Percentiles rank a stretch among this genome's conserved stretches.
phyloP scores from a whole-genome alignment of 2,797 vertebrate genomes.

The Myotis findleyi region DNA sequence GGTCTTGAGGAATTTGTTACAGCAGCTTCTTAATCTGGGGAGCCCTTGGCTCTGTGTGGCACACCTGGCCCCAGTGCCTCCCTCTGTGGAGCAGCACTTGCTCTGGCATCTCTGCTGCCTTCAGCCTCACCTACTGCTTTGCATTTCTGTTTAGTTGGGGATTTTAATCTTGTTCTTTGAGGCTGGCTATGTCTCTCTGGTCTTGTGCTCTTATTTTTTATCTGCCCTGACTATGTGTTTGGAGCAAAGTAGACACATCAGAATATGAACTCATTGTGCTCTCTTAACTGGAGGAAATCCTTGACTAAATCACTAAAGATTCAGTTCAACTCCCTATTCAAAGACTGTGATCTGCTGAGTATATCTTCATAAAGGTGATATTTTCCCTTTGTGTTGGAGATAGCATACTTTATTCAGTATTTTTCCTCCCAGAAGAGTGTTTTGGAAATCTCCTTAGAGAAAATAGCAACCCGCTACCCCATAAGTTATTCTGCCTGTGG shows the following conservation, averaged over 20 bases:
- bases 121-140: not conserved
- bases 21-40: not conserved
- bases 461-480: not conserved
- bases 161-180: constrained; percentile 58
- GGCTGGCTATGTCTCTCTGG: not conserved
- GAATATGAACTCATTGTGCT: not conserved
- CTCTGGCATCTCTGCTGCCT: not conserved
- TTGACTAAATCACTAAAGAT: constrained; percentile 10
- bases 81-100: not conserved
- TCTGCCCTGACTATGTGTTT: not conserved
- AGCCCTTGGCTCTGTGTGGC: not conserved
- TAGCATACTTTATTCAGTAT: not conserved
- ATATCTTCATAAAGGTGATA: not conserved
- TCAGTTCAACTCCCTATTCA: not conserved
- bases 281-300: constrained; percentile 26
- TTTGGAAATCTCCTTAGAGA: constrained; percentile 46
- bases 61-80: not conserved
- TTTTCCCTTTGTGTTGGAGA: not conserved
- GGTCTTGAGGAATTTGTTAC: not conserved
- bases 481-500: not conserved
- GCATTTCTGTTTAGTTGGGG: not conserved
- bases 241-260: not conserved
- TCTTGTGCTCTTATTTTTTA: not conserved
- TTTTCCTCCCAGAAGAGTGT: not conserved
- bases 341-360: not conserved